phyloP scores from a whole-genome alignment of 2,888 invertebrate genomes.

The Trichogramma evanescens region DNA sequence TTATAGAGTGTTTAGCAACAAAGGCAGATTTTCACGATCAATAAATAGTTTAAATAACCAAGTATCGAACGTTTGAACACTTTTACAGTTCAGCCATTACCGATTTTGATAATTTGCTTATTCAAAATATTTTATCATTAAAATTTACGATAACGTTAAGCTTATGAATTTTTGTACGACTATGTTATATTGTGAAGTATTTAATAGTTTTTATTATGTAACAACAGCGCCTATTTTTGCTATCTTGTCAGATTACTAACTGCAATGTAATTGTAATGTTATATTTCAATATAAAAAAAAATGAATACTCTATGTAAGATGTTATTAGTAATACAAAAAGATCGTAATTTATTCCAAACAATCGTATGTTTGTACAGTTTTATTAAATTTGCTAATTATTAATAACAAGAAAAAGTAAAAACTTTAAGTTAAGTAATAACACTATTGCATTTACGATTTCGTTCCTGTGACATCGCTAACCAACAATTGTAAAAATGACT shows the following conservation, averaged over 20 bases:
- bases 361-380: constrained; percentile 15
- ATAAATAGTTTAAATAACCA: too few species aligned
- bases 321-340: background rate
- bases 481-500: too few species aligned
- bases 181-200: constrained; percentile 29
- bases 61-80: too few species aligned
- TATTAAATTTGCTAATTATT: constrained; percentile 8
- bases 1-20: constrained; percentile 8
- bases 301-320: background rate
- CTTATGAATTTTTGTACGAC: constrained; percentile 6
- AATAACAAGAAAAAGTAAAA: constrained; percentile 4
- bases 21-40: too few species aligned
- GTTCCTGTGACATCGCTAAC: constrained; percentile 14
- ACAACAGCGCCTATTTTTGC: constrained; percentile 16
- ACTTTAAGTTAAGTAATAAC: constrained; percentile 9
- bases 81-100: too few species aligned
- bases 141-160: constrained; percentile 1
- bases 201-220: constrained; percentile 26
- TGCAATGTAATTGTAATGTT: background rate
- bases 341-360: background rate
- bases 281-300: background rate
- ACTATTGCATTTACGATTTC: constrained; percentile 14
- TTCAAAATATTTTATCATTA: too few species aligned
- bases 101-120: too few species aligned
- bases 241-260: constrained; percentile 14